Percentiles rank a stretch among this genome's conserved stretches.
These are phyloP conservation scores for Emydocephalus ijimae DNA, from an alignment of 2,113 vertebrate genomes.

Conservation along the genomic window DNA sequence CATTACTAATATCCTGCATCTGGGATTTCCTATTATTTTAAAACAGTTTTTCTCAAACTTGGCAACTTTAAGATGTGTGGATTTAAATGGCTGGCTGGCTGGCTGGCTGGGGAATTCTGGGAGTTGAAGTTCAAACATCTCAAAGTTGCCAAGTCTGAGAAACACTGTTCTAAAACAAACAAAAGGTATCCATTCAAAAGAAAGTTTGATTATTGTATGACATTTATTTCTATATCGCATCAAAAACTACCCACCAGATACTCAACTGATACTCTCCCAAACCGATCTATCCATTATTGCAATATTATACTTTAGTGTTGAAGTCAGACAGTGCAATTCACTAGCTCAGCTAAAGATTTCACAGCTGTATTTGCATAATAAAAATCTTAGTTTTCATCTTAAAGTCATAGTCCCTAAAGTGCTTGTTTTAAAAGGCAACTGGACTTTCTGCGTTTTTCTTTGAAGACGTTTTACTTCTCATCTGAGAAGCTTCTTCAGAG, in stretches of 20 bases:
- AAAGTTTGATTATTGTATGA: background rate
- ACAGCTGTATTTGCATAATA: background rate
- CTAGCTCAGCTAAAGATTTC: background rate
- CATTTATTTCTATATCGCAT: background rate
- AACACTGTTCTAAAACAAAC: background rate
- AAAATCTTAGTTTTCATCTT: background rate
- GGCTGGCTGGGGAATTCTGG: slow-evolving; percentile 1
- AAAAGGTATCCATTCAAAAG: background rate
- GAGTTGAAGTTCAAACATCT: background rate
- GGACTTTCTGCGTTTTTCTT: too few species aligned
- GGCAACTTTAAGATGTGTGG: background rate
- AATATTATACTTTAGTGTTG: background rate
- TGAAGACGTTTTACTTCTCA: too few species aligned
- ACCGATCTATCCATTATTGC: background rate
- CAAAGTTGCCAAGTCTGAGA: background rate
- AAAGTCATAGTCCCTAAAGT: background rate
- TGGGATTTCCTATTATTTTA: slow-evolving; percentile 60
- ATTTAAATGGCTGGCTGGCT: background rate
- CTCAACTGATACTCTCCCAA: background rate
- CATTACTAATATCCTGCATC: slow-evolving; percentile 70
- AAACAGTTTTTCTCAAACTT: slow-evolving; percentile 49
- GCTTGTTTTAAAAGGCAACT: too few species aligned
- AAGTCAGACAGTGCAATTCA: background rate
- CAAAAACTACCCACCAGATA: background rate
- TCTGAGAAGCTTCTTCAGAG: too few species aligned